phyloP scores from a whole-genome alignment of 2,113 vertebrate species.

The Rafetus swinhoei region DNA sequence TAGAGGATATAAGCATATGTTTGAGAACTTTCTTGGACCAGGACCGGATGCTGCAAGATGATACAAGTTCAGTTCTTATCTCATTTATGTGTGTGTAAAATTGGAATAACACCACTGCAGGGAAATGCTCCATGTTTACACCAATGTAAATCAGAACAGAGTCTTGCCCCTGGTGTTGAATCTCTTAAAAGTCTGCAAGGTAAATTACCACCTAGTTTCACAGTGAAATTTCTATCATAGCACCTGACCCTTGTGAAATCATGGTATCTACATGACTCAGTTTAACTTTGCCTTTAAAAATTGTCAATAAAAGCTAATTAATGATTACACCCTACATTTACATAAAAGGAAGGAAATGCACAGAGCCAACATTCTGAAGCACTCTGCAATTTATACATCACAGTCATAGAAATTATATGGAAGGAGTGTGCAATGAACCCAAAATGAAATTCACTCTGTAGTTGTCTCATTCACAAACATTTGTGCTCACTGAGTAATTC shows the following conservation, averaged over 20 bases:
- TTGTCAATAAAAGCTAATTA: conserved; percentile 57
- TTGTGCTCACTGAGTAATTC: conserved; percentile 57
- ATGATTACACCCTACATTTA: conserved; percentile 69
- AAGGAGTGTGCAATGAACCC: conserved; percentile 38
- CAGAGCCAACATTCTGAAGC: conserved; percentile 62
- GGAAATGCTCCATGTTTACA: not conserved
- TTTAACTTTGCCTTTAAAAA: conserved; percentile 61
- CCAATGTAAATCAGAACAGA: not conserved
- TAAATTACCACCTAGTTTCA: not conserved
- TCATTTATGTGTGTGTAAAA: not conserved
- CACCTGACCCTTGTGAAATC: not conserved
- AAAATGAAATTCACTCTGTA: conserved; percentile 62
- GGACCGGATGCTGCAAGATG: not conserved
- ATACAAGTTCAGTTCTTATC: not conserved
- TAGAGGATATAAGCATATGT: not conserved
- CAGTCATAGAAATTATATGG: conserved; percentile 65
- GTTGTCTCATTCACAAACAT: conserved; percentile 57
- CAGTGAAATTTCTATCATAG: not conserved
- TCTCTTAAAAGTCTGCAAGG: not conserved
- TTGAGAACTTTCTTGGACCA: not conserved
- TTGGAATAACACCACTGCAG: not conserved
- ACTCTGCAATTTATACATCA: conserved; percentile 74
- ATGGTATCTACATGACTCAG: conserved; percentile 5
- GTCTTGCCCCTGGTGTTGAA: fast-evolving
- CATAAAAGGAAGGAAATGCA: conserved; percentile 69